These are phyloP conservation scores for Brachionus rubens DNA, from an alignment of 1,140 invertebrate genomes.

Conservation along the genomic window DNA sequence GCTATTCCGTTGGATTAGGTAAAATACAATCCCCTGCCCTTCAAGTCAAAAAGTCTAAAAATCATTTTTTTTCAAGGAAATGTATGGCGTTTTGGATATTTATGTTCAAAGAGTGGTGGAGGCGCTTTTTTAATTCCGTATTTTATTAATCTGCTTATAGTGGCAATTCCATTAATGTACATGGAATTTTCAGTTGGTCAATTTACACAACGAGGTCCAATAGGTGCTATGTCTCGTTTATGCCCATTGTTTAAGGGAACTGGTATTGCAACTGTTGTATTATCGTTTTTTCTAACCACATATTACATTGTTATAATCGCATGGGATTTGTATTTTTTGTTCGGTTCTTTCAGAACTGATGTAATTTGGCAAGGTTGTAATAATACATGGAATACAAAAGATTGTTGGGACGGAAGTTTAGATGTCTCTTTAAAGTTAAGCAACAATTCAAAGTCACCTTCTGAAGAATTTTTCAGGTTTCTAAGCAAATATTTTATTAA, in stretches of 20 bases:
- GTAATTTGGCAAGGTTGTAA: conserved; percentile 79
- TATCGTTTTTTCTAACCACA: conserved; percentile 85
- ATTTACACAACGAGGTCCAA: conserved; percentile 44
- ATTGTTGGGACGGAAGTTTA: conserved; percentile 26
- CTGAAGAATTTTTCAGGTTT: conserved; percentile 38
- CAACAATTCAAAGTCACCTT: not conserved
- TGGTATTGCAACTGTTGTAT: conserved; percentile 65
- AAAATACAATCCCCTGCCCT: no score
- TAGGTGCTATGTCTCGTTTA: conserved; percentile 26
- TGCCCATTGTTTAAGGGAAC: conserved; percentile 52
- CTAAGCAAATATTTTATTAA: conserved; percentile 3
- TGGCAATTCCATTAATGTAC: conserved; percentile 86
- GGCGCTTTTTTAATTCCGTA: conserved; percentile 95
- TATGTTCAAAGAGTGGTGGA: conserved; percentile 88
- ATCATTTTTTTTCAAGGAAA: conserved; percentile 34
- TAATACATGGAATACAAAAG: conserved; percentile 75
- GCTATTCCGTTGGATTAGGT: conserved; percentile 47
- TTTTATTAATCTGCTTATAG: conserved; percentile 83
- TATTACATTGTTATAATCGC: conserved; percentile 81
- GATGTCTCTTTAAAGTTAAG: not conserved
- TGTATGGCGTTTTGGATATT: conserved; percentile 68
- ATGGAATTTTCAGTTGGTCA: conserved; percentile 88
- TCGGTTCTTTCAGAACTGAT: conserved; percentile 75
- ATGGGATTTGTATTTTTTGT: conserved; percentile 80
- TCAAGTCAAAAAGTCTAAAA: no score